These are phyloP conservation scores for Trachelus stipa DNA, from an alignment of 2,888 invertebrate species.

Conservation along the genomic window DNA sequence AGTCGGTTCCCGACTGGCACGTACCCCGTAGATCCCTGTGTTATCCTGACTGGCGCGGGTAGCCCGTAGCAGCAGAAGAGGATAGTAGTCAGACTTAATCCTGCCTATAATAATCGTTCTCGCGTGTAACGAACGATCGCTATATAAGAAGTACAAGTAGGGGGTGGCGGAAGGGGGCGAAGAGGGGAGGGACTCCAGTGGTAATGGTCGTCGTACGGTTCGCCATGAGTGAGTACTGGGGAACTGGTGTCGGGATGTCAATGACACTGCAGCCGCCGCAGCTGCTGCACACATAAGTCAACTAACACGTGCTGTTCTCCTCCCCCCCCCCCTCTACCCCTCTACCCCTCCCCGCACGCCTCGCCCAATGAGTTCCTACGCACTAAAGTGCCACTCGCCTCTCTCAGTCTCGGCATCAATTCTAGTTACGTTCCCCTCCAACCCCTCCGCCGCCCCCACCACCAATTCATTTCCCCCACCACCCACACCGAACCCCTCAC, in stretches of 20 bases:
- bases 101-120: constrained; percentile 51
- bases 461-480: too few relatives aligned
- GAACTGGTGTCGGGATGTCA: constrained; percentile 53
- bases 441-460: too few relatives aligned
- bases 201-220: constrained; percentile 31
- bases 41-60: too few relatives aligned
- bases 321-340: constrained; percentile 6
- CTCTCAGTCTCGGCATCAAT: too few relatives aligned
- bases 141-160: not conserved
- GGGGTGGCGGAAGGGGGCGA: too few relatives aligned
- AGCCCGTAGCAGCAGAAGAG: too few relatives aligned
- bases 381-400: not conserved
- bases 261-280: constrained; percentile 53
- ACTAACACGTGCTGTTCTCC: constrained; percentile 42
- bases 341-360: too few relatives aligned
- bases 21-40: too few relatives aligned
- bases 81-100: not conserved
- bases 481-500: not conserved
- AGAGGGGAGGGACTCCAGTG: constrained; percentile 29
- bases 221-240: constrained; percentile 44
- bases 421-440: too few relatives aligned
- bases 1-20: too few relatives aligned
- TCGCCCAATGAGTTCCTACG: not conserved
- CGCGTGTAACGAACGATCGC: constrained; percentile 51
- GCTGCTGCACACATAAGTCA: constrained; percentile 48